Conservation (phyloP, 2,113 vertebrate species). For the Eurystomus gularis region DNA sequence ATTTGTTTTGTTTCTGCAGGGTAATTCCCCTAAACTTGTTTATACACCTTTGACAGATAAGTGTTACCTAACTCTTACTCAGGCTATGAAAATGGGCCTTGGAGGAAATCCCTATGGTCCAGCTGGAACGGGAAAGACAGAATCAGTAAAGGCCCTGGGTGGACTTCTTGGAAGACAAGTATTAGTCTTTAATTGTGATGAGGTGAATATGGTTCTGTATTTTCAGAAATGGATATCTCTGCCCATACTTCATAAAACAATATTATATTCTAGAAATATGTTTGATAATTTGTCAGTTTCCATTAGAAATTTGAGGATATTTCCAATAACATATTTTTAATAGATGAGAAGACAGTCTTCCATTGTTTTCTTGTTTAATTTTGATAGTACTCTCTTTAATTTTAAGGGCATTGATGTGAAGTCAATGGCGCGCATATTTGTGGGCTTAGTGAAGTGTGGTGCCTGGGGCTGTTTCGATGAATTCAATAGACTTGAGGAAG, state of each 20-base stretch:
- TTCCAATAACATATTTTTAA: background rate
- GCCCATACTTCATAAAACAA: background rate
- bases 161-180: slow-evolving; percentile 95
- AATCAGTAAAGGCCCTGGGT: slow-evolving; percentile 96
- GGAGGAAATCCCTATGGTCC: slow-evolving; percentile 97
- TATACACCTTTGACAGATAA: slow-evolving; percentile 97
- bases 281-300: background rate
- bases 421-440: slow-evolving; percentile 97
- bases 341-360: background rate
- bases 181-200: slow-evolving; percentile 98
- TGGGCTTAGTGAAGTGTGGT: slow-evolving; percentile 95
- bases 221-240: background rate
- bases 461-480: slow-evolving; percentile 99
- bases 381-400: background rate
- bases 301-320: background rate
- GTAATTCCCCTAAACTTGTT: slow-evolving; percentile 93
- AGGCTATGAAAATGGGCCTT: slow-evolving; percentile 96
- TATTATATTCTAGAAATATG: background rate
- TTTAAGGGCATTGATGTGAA: slow-evolving; percentile 95
- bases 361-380: background rate
- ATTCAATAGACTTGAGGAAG: slow-evolving; percentile 95
- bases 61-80: slow-evolving; percentile 95
- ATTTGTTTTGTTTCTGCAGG: slow-evolving; percentile 74
- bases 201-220: slow-evolving; percentile 78
- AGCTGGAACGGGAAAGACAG: slow-evolving; percentile 96